phyloP scores from a whole-genome alignment of 2,113 vertebrate genomes.

The Tamias sibiricus region DNA sequence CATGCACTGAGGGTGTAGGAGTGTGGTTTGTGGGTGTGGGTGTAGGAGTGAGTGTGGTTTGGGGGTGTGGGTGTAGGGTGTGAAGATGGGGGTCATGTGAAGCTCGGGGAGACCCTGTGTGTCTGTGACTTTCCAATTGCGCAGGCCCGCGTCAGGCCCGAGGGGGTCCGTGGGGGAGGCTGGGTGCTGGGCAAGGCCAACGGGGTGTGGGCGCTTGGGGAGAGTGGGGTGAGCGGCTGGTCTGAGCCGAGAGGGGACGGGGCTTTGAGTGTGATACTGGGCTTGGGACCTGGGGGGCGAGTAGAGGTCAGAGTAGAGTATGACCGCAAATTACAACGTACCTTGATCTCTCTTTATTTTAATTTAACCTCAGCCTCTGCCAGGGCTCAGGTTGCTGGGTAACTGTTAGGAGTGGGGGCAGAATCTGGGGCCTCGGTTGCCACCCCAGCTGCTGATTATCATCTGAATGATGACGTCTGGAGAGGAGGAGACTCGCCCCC shows the following conservation, averaged over 20 bases:
- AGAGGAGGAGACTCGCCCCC: not conserved
- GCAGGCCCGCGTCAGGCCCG: not conserved
- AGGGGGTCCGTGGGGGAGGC: not conserved
- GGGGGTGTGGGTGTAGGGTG: not conserved
- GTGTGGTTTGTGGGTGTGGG: conserved; percentile 14
- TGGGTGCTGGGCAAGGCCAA: too few species aligned
- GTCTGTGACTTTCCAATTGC: not conserved
- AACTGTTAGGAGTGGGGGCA: not conserved
- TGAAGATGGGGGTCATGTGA: not conserved
- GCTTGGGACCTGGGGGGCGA: not conserved
- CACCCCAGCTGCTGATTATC: not conserved
- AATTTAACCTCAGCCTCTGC: conserved; percentile 63
- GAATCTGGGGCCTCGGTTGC: conserved; percentile 18
- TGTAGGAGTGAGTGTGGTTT: not conserved
- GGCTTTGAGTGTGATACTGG: not conserved
- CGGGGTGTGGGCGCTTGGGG: not conserved
- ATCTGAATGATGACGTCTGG: conserved; percentile 23
- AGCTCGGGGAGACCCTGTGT: not conserved
- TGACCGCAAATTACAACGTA: conserved; percentile 66
- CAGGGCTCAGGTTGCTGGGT: conserved; percentile 44
- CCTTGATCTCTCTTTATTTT: conserved; percentile 58
- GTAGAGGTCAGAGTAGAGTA: conserved; percentile 52
- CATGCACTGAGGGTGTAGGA: not conserved
- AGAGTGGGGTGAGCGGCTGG: not conserved
- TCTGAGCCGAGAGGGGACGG: not conserved